phyloP scores from a whole-genome alignment of 2,113 vertebrate genomes.

The Ameiurus melas region DNA sequence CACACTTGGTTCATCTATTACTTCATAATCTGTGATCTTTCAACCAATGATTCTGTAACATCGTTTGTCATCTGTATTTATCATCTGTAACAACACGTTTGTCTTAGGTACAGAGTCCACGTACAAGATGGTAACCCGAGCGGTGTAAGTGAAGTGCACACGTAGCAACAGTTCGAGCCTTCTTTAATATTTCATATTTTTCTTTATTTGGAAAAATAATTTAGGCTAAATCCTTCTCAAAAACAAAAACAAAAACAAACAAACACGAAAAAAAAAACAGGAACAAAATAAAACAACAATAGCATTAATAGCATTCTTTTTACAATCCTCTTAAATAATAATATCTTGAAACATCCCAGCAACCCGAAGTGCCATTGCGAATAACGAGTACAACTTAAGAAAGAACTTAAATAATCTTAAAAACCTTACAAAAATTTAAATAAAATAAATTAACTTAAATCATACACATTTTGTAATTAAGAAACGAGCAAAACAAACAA shows the following conservation, averaged over 20 bases:
- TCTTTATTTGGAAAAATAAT: constrained; percentile 99
- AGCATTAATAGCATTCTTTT: constrained; percentile 87
- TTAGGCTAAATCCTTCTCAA: constrained; percentile 97
- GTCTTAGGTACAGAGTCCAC: neutral
- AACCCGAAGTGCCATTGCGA: constrained; percentile 99
- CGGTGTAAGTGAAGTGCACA: neutral
- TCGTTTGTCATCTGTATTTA: neutral
- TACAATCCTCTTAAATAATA: constrained; percentile 99
- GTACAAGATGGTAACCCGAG: neutral
- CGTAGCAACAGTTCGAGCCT: neutral
- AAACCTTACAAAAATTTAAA: constrained; percentile 86
- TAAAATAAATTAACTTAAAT: constrained; percentile 81
- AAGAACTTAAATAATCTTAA: constrained; percentile 78
- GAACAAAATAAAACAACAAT: constrained; percentile 82
- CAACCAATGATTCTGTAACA: neutral
- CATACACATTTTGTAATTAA: constrained; percentile 73
- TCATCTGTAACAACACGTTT: too few relatives aligned
- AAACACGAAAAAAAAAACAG: constrained; percentile 69
- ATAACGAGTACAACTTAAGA: constrained; percentile 66
- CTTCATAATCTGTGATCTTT: neutral
- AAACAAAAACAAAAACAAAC: constrained; percentile 47
- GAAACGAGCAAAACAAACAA: constrained; percentile 88
- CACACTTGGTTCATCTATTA: neutral
- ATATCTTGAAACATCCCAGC: constrained; percentile 93
- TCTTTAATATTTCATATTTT: constrained; percentile 76